A percentile compares a stretch with the other conserved stretches of the same genome.
Evolutionary conservation across 2,797 vertebrate species (phyloP).

Genomic region (Eulemur albifrons): DNA sequence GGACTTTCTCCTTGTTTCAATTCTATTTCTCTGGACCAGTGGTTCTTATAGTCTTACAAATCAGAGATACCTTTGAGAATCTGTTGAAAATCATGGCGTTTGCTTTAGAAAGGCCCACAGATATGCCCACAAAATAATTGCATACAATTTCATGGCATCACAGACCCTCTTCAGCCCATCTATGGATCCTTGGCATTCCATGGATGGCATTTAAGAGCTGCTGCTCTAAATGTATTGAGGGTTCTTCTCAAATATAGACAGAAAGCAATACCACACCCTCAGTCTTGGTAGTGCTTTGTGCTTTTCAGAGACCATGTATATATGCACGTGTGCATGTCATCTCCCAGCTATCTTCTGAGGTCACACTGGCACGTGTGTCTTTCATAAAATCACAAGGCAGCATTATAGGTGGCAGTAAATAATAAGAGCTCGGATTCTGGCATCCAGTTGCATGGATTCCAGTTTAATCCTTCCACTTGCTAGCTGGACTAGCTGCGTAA

Average conservation of each 20-base stretch:
- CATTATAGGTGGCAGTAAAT: background rate
- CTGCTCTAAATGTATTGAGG: background rate
- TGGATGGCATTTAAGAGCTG: background rate
- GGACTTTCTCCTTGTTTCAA: background rate
- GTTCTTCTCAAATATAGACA: background rate
- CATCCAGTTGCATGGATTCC: background rate
- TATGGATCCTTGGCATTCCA: background rate
- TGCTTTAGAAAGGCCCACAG: background rate
- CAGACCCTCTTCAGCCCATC: background rate
- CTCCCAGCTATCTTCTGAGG: background rate
- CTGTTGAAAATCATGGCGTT: background rate
- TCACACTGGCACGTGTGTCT: background rate
- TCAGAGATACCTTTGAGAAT: background rate
- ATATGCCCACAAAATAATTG: background rate
- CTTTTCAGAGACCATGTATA: background rate
- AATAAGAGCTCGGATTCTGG: background rate
- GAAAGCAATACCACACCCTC: background rate
- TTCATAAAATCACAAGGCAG: background rate
- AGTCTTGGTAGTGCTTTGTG: background rate
- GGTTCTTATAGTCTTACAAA: background rate
- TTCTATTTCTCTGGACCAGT: background rate
- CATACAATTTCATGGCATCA: background rate
- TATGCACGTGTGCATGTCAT: fast-evolving
- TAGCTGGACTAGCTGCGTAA: background rate
- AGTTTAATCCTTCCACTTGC: background rate